phyloP scores from a whole-genome alignment of 2,888 invertebrate genomes.

The Philhelius pedissequus region DNA sequence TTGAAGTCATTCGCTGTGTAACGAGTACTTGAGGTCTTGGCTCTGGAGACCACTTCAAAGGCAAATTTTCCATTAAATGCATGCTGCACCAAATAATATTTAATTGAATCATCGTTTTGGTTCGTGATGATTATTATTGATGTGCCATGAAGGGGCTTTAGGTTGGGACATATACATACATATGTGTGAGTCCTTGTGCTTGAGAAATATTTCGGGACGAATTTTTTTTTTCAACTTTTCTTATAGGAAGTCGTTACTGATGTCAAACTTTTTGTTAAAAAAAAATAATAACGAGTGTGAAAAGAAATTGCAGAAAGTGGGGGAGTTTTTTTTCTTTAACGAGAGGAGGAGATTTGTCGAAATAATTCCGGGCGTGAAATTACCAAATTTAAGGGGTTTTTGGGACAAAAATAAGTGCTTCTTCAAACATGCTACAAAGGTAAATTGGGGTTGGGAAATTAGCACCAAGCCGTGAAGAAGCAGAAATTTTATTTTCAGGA shows the following conservation, averaged over 20 bases:
- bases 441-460: too few species aligned
- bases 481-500: too few species aligned
- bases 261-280: not conserved
- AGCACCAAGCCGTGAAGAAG: too few species aligned
- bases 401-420: not conserved
- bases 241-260: not conserved
- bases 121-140: constrained; percentile 34
- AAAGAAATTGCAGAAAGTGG: not conserved
- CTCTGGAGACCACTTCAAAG: constrained; percentile 17
- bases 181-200: not conserved
- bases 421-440: not conserved
- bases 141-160: not conserved
- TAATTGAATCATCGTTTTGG: constrained; percentile 56
- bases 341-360: not conserved
- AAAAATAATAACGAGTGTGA: not conserved
- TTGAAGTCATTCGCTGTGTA: constrained; percentile 14
- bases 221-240: not conserved
- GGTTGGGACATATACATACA: too few species aligned
- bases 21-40: constrained; percentile 7
- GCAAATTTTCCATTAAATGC: constrained; percentile 37
- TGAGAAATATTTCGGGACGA: not conserved
- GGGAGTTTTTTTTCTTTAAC: not conserved
- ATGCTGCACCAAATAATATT: constrained; percentile 48
- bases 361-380: not conserved
- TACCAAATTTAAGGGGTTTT: not conserved